Evolutionary conservation across 2,888 invertebrate genomes (phyloP).

Genomic region (Thecocarcelia acutangulata): DNA sequence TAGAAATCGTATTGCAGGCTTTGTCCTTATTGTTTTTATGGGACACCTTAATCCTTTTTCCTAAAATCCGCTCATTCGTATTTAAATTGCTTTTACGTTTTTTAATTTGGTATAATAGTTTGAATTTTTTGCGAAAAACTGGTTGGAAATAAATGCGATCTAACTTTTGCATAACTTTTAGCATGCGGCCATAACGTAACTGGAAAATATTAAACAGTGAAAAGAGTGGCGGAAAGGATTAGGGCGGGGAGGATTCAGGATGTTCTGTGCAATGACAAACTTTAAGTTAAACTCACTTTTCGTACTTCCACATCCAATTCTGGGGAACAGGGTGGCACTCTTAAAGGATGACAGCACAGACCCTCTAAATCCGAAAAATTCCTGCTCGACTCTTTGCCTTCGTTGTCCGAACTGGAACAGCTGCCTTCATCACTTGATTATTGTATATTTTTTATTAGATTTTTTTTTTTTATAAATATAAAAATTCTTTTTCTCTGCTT

Average conservation of each 20-base stretch:
- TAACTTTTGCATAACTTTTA: slow-evolving; percentile 77
- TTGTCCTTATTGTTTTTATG: background rate
- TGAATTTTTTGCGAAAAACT: slow-evolving; percentile 72
- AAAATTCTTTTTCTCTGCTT: background rate
- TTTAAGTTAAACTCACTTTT: slow-evolving; percentile 73
- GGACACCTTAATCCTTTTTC: too few species aligned
- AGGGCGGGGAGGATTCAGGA: background rate
- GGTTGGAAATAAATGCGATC: slow-evolving; percentile 79
- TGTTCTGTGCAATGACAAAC: background rate
- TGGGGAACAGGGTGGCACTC: slow-evolving; percentile 88
- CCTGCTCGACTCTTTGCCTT: slow-evolving; percentile 80
- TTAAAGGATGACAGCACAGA: slow-evolving; percentile 81
- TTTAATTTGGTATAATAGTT: slow-evolving; percentile 43
- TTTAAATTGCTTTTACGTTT: slow-evolving; percentile 47
- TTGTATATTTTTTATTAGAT: background rate
- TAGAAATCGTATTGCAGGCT: slow-evolving; percentile 1
- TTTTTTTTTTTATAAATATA: background rate
- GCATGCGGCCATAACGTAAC: slow-evolving; percentile 76
- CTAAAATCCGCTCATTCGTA: background rate
- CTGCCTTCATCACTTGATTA: slow-evolving; percentile 88
- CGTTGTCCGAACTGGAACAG: slow-evolving; percentile 87
- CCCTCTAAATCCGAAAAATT: slow-evolving; percentile 79
- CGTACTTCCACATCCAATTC: slow-evolving; percentile 81
- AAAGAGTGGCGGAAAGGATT: background rate
- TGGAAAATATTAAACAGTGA: slow-evolving; percentile 63